Percentiles rank a stretch among this genome's conserved stretches.
phyloP scores from a whole-genome alignment of 2,113 vertebrate species.

The Mustelus asterias region DNA sequence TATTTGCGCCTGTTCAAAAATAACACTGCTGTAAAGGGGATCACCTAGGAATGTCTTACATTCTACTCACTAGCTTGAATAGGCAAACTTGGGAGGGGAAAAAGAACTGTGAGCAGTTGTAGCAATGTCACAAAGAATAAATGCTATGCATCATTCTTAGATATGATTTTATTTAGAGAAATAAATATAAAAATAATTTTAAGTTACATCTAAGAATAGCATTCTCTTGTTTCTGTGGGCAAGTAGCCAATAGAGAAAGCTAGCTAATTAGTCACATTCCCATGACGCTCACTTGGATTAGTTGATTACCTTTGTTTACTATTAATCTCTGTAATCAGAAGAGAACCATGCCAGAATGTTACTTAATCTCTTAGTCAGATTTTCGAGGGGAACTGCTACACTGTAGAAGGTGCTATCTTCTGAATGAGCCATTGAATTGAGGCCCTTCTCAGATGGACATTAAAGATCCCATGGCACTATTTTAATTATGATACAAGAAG shows the following conservation, averaged over 20 bases:
- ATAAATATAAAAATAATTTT: not conserved
- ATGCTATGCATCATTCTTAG: not conserved
- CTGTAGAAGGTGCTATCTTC: not conserved
- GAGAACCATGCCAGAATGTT: not conserved
- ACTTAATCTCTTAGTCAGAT: not conserved
- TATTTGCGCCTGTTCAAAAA: not conserved
- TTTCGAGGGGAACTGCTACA: not conserved
- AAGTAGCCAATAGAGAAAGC: not conserved
- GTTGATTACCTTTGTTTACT: not conserved
- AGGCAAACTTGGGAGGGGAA: not conserved
- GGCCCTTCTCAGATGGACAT: not conserved
- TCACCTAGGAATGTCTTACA: not conserved
- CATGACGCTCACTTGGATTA: not conserved
- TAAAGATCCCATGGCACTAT: not conserved
- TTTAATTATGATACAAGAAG: not conserved
- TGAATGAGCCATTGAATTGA: not conserved
- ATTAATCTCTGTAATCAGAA: not conserved
- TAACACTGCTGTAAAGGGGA: not conserved
- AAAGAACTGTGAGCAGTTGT: not conserved
- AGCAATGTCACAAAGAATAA: not conserved
- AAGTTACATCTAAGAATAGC: not conserved
- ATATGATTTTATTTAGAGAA: not conserved
- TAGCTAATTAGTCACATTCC: not conserved
- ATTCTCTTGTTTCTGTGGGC: not conserved
- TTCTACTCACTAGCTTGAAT: not conserved